Base-by-base conservation (phyloP, 1,140 invertebrate species). In the Lanistes nyassanus region DNA sequence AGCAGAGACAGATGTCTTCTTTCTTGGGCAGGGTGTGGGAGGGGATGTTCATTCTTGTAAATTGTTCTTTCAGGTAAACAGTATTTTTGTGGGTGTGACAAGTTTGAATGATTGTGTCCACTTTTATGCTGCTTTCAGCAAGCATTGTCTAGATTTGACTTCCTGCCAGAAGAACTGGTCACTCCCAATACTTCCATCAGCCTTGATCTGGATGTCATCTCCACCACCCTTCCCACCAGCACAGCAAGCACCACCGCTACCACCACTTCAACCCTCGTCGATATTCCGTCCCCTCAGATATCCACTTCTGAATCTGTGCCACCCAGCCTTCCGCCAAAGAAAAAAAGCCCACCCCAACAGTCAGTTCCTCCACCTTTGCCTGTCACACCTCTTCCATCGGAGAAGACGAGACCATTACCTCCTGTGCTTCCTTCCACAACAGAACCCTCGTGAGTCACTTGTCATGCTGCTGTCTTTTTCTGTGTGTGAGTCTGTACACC, bases 301-400 rank as follows among this genome's bases (percentile, higher is more conserved):
- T 37, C 39, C 72, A 53, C 47, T 39, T 53, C 26, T 37, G 65
- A 7, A 51, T 42, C 23, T 37, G 91, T 91, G 84, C 90, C 91
- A 65, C 74, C 26, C 74, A 75, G 31, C 58, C 53, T 34, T 67
- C 73, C 31, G 37, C 71, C 42, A 31, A 26, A 74, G 23, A 58
- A 71, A 51, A 72, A 51, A n/a, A n/a, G n/a, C n/a, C 74, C 68
- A 53, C 68, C 70, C 37, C 79, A 39, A 4, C 81, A 58, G 9
- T 77, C 64, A 42, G 56, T 37, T 42, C 70, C 68, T 29, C 68
- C 70, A n/a, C 77, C 55, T 3, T 72, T 36, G 29, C 69, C 68
- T 1, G 53, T 51, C 11, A 16, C 70, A 60, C 76, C 74, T 58
- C 42, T 53, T 64, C 72, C 68, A 51, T 75, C 64, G 62, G 70